Evolutionary conservation across 1,140 invertebrate genomes (phyloP), one percentile per base, ranked within the genome.

Genomic region (Lepidurus packardi): DNA sequence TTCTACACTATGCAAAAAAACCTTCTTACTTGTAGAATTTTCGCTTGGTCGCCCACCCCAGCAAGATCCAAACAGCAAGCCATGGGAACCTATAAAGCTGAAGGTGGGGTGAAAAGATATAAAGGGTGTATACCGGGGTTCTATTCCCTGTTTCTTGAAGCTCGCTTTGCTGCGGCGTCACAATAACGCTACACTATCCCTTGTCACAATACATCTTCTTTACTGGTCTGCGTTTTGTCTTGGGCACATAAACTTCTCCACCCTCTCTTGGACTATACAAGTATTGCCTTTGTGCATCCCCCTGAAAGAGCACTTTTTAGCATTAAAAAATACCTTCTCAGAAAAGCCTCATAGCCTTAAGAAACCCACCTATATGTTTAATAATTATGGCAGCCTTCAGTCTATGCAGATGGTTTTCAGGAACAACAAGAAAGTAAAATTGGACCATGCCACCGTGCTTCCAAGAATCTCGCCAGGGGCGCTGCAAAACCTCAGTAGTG

Each of bases 151-250:
- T 65, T 65, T 21, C 53, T 65, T 65, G 53, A 65, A n/a, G 53
- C 53, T 65, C 34, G 34, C 3, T 34, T 65, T 13, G 21, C 53
- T 21, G 53, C 53, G 53, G 53, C 21, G 53, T 65, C 21, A 65
- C 53, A 65, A 65, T 65, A 65, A 65, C 53, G 53, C 21, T 65
- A 65, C 21, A n/a, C 53, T 65, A 65, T 16, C 53, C 53, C 53
- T 13, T 65, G 53, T 65, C 53, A 65, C 53, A 65, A 65, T 65
- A 65, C 21, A 65, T 65, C 53, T 65, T 65, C 21, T 21, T 65
- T 7, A 9, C 16, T 1, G 8, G 16, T 65, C 21, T 21, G 16
- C 16, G 1, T 65, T 65, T 65, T 16, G 6, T 65, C 53, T 65
- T 65, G 16, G 53, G 16, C 21, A n/a, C 6, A 65, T 65, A 65